A percentile compares a stretch with the other conserved stretches of the same genome.
phyloP scores from a whole-genome alignment of 2,888 invertebrate genomes.

The Petrolisthes cinctipes region DNA sequence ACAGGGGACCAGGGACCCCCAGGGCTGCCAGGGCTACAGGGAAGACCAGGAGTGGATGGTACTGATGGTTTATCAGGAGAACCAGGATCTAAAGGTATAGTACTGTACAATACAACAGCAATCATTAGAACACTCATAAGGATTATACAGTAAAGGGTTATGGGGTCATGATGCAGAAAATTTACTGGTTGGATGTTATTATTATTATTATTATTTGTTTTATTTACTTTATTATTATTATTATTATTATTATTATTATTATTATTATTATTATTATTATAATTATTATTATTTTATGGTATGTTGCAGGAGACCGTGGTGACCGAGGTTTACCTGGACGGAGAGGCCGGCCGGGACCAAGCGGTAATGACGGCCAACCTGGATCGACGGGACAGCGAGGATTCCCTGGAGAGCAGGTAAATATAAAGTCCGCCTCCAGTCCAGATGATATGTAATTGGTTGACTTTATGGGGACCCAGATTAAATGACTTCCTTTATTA shows the following conservation, averaged over 20 bases:
- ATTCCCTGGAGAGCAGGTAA: slow-evolving; percentile 69
- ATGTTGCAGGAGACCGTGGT: slow-evolving; percentile 44
- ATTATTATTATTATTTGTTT: background rate
- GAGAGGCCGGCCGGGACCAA: slow-evolving; percentile 40
- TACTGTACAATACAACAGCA: background rate
- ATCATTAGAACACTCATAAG: too few relatives aligned
- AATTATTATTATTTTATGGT: background rate
- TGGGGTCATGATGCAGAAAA: too few relatives aligned
- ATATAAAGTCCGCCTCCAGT: background rate
- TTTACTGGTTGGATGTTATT: too few relatives aligned
- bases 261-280: background rate
- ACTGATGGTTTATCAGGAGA: slow-evolving; percentile 35
- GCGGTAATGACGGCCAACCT: slow-evolving; percentile 26
- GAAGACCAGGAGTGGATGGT: slow-evolving; percentile 67
- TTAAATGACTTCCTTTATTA: background rate
- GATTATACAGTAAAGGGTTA: too few relatives aligned
- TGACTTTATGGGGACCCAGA: slow-evolving; percentile 67
- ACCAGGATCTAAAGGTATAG: slow-evolving; percentile 46
- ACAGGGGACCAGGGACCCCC: slow-evolving; percentile 67
- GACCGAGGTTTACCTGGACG: slow-evolving; percentile 51
- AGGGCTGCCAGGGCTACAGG: slow-evolving; percentile 66
- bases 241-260: slow-evolving; percentile 11
- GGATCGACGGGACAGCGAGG: slow-evolving; percentile 71
- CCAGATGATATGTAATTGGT: slow-evolving; percentile 55
- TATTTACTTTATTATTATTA: background rate